Percentiles rank a stretch among this genome's conserved stretches.
Conservation (phyloP, 2,113 vertebrate species). For the Morone chrysops region DNA sequence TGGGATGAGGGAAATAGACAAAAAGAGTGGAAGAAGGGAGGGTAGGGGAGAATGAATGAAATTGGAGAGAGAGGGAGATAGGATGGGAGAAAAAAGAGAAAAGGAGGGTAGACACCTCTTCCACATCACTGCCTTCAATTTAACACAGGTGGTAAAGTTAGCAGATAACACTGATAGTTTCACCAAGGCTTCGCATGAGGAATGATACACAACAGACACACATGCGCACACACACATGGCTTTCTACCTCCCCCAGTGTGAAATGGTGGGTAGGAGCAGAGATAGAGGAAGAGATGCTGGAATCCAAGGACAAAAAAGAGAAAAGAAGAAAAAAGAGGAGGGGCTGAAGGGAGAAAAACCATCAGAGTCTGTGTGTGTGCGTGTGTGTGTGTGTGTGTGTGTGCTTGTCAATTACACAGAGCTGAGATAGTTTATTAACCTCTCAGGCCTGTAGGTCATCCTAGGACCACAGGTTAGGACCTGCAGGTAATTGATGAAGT, state of each 20-base stretch:
- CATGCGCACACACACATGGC: conserved; percentile 34
- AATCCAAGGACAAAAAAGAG: conserved; percentile 65
- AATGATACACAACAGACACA: conserved; percentile 72
- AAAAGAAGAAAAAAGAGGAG: conserved; percentile 54
- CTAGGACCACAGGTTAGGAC: conserved; percentile 57
- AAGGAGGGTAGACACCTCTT: conserved; percentile 78
- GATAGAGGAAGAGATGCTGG: conserved; percentile 58
- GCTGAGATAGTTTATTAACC: conserved; percentile 77
- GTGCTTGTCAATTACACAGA: conserved; percentile 55
- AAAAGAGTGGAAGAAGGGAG: conserved; percentile 37
- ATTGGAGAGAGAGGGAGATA: conserved; percentile 40
- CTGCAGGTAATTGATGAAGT: conserved; percentile 72
- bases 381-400: conserved; percentile 14
- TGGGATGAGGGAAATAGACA: conserved; percentile 55
- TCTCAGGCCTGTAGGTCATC: conserved; percentile 52
- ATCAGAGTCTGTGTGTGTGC: conserved; percentile 38
- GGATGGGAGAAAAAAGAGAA: conserved; percentile 60
- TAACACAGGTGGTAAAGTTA: conserved; percentile 85
- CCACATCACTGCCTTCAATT: conserved; percentile 87
- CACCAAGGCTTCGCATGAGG: conserved; percentile 71
- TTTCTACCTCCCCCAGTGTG: conserved; percentile 32
- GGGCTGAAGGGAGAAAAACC: conserved; percentile 41
- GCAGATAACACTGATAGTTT: conserved; percentile 83
- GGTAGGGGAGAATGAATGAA: conserved; percentile 52
- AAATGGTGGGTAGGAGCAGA: conserved; percentile 51